Base-by-base conservation (phyloP, 2,888 invertebrate genomes). In the Synanthedon tipuliformis region DNA sequence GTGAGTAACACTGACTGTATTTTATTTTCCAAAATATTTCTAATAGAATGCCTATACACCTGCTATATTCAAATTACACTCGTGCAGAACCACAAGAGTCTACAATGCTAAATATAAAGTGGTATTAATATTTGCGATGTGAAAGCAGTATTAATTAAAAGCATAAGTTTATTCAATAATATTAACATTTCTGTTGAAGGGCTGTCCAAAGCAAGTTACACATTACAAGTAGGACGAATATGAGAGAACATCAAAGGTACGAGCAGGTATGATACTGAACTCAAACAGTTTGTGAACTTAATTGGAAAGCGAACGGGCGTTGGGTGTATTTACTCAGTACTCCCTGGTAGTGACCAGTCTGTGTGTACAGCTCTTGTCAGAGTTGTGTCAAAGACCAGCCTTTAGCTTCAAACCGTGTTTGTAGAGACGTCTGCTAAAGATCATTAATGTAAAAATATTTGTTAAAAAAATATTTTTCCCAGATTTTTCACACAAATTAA, bases 271-370 rank as follows among this genome's bases (percentile, higher is more conserved):
- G 63, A 71, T 79, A 78, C 63, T 62, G 66, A 77, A 77, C 70
- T 70, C 74, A 81, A 76, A 79, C 79, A 76, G 73, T 71, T 69
- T 64, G 71, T 65, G 63, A 64, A 73, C 69, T 81, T 82, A 83
- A 85, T 84, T 83, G 83, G 71, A 81, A 81, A 81, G 78, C 77
- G 76, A 71, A 67, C 73, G 69, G 67, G 66, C 68, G 71, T 62
- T 57, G 64, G 64, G 64, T 65, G 70, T 84, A 83, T 85, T 85
- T 81, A 70, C 75, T 69, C 67, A 72, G 73, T 65, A 59, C 75
- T 74, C 68, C 49, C 54, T 48, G 56, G 59, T 65, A 60, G 67
- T 74, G 77, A 66, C 75, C 73, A 75, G 75, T 71, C 75, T 80
- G 76, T 81, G 68, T 80, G 69, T 67, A 62, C 64, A 65, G 73